phyloP scores from a whole-genome alignment of 2,113 vertebrate species.

The Ranitomeya variabilis region DNA sequence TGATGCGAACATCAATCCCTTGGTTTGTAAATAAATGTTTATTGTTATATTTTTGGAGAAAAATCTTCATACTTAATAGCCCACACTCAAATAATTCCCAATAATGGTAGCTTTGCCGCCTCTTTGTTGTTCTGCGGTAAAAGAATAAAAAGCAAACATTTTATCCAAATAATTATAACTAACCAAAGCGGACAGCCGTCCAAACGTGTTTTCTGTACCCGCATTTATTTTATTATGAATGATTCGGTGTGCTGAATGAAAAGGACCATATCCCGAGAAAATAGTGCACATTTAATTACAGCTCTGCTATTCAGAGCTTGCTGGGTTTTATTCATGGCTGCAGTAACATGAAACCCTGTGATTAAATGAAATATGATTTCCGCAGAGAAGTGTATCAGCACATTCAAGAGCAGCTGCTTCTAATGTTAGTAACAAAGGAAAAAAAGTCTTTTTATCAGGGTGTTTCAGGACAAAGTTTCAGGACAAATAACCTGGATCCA shows the following conservation, averaged over 20 bases:
- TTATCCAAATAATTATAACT: conserved; percentile 3
- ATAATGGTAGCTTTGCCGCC: not conserved
- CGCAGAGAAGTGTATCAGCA: conserved; percentile 31
- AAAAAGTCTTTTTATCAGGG: not conserved
- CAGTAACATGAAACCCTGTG: conserved; percentile 48
- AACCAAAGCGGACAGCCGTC: not conserved
- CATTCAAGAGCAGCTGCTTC: conserved; percentile 40
- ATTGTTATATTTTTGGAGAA: not conserved
- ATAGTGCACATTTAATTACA: conserved; percentile 37
- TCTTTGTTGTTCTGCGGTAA: not conserved
- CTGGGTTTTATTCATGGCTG: conserved; percentile 45
- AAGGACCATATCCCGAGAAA: not conserved
- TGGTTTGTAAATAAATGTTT: not conserved
- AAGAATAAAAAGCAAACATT: not conserved
- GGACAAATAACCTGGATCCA: not conserved
- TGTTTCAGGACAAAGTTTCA: conserved; percentile 26
- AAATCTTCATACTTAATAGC: not conserved
- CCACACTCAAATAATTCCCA: not conserved
- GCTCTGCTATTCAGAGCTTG: not conserved
- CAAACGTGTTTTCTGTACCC: not conserved
- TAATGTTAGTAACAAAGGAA: conserved; percentile 24
- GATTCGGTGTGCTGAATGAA: conserved; percentile 17
- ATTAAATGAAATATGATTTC: conserved; percentile 50
- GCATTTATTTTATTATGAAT: conserved; percentile 41
- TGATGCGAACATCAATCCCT: not conserved